Conservation (phyloP, 2,888 invertebrate species). For the Glyphotaelius pellucidus region DNA sequence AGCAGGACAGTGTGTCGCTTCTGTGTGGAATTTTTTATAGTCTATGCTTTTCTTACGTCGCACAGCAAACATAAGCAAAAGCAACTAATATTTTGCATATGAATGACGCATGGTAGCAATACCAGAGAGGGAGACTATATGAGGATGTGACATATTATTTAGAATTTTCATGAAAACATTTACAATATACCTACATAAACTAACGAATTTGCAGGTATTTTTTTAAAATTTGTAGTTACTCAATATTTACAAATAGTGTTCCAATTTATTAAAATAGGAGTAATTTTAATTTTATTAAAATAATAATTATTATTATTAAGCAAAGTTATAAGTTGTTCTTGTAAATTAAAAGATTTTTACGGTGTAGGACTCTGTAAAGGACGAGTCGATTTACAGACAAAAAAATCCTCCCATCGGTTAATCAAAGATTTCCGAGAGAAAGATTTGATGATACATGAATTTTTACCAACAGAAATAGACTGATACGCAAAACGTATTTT, state of each 20-base stretch:
- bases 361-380: neutral
- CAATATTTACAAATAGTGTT: neutral
- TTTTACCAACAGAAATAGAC: neutral
- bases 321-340: neutral
- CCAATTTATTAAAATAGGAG: neutral
- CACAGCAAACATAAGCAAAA: neutral
- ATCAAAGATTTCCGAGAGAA: neutral
- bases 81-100: neutral
- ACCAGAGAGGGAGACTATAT: neutral
- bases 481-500: neutral
- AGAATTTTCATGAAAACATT: neutral
- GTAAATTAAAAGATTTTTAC: neutral
- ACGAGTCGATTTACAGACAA: neutral
- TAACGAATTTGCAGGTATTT: neutral
- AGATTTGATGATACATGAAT: neutral
- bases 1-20: neutral
- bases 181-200: neutral
- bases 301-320: neutral
- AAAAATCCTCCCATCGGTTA: neutral
- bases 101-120: neutral
- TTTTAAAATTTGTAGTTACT: neutral
- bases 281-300: neutral
- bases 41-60: neutral
- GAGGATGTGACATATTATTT: neutral
- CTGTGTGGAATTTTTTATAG: neutral